Base-by-base conservation (phyloP, 2,888 invertebrate species). In the Drosophila multiciliata region DNA sequence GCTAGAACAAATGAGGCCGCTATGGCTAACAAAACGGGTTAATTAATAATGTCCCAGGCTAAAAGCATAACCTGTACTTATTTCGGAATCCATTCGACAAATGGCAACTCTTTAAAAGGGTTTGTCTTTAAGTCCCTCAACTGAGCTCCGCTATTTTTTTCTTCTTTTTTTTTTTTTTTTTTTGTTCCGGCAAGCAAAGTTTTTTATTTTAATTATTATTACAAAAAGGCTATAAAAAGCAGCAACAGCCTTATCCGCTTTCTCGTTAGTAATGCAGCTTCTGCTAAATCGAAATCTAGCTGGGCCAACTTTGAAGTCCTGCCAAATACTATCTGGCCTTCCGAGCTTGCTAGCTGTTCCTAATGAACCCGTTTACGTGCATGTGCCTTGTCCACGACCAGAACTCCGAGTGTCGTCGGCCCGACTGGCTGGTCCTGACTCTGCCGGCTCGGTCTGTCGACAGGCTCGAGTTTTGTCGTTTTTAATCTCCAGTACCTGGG, bases 131-230 rank as follows among this genome's bases (percentile, higher is more conserved):
- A 85, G 70, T 78, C 73, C 70, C 74, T 35, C 52, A 3, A 57
- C 61, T 45, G 54, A 38, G 49, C 62, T 61, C 36, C 60, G 60
- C 63, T 68, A 9, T 42, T 55, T 57, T 38, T 12, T 7, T 7
- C 7, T 12, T 45, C 12, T 12, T 15, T 36, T 38, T 17, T 15
- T 12, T 7, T 7, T 12, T 12, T 45, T 20, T 12, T 15, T 36
- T 38, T 17, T 15, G 17, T 49, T 33, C 20, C 53, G 55, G 29
- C 55, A 29, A 42, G 29, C 36, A 42, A 69, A 71, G 42, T 76
- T 82, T 78, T 78, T 72, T 76, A 71, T 79, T 85, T 87, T 87
- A 87, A 87, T 85, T 83, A 85, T 80, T 80, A 80, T 87, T 81
- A 85, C 76, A 73, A 67, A 60, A 76, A 73, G 69, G 78, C 73